Percentiles rank a stretch among this genome's conserved stretches.
Conservation (phyloP, 2,113 vertebrate genomes). For the Morone chrysops region DNA sequence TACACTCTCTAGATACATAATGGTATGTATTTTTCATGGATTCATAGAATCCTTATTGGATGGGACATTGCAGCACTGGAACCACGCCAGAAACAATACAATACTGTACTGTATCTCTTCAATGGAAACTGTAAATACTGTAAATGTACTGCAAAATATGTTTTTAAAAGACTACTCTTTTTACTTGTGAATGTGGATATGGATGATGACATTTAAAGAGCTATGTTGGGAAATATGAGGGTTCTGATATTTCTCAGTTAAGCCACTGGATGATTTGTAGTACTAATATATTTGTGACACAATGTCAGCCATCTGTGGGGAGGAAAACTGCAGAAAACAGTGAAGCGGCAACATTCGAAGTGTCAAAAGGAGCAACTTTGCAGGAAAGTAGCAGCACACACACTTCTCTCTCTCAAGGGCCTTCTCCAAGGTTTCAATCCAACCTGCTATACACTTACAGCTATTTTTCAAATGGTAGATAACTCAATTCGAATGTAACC, state of each 20-base stretch:
- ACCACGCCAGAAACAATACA: background rate
- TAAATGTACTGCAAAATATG: background rate
- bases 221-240: conserved; percentile 17
- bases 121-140: background rate
- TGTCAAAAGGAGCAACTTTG: conserved; percentile 39
- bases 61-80: background rate
- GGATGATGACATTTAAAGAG: conserved; percentile 40
- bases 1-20: background rate
- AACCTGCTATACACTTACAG: background rate
- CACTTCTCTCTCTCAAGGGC: background rate
- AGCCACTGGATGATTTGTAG: conserved; percentile 48
- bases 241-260: conserved; percentile 33
- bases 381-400: background rate
- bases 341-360: conserved; percentile 30
- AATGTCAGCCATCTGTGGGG: conserved; percentile 21
- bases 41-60: conserved; percentile 15
- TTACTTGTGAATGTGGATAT: conserved; percentile 7
- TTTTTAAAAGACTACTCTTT: conserved; percentile 11
- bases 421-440: conserved; percentile 23
- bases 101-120: background rate
- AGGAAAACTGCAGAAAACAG: conserved; percentile 32
- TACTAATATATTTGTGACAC: conserved; percentile 52
- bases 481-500: background rate
- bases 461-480: background rate
- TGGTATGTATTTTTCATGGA: conserved; percentile 20